Evolutionary conservation across 2,888 invertebrate species (phyloP), one percentile per base, ranked within the genome.

Genomic region (Torymus tubicola): DNA sequence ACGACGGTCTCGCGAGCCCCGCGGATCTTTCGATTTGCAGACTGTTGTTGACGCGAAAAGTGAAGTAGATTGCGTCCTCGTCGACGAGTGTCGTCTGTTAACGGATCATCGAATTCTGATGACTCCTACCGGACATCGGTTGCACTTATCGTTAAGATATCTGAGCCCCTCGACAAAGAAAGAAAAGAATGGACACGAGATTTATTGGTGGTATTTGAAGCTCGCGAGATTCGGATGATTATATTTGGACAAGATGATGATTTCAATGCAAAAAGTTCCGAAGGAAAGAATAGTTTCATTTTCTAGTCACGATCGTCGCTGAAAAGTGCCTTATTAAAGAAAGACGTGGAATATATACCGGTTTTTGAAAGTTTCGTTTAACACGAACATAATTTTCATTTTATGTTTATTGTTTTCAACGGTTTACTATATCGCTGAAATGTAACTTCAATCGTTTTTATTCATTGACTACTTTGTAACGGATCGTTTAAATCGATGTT

Each of bases 291-390:
- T 88, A 90, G 89, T 89, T 91, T 90, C 89, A 88, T 90, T 89
- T 90, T 91, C 90, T 91, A 91, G 90, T 91, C 90, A 91, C 88
- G 90, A 88, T 89, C 81, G 89, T 90, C 90, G 89, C 81, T 81
- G 88, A 90, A 90, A 90, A 91, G 91, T 91, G 91, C 91, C 91
- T 91, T 91, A 91, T 89, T 71, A 57, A 77, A 12, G 61, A 77
- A 80, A 80, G 42, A 77, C 24, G 70, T 82, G 78, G 76, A 76
- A 76, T 16, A 50, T 76, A 21, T 73, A 80, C 64, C 81, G 64
- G 63, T 81, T 83, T 81, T 76, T 60, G 77, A 77, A 83, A 42
- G 74, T 80, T 80, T 78, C 78, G 65, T 81, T 83, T 50, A 13
- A 58, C 63, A 64, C 50, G 77, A 70, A 65, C 21, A n/a, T 13